Conservation (phyloP, 2,113 vertebrate genomes). For the Pavo muticus region DNA sequence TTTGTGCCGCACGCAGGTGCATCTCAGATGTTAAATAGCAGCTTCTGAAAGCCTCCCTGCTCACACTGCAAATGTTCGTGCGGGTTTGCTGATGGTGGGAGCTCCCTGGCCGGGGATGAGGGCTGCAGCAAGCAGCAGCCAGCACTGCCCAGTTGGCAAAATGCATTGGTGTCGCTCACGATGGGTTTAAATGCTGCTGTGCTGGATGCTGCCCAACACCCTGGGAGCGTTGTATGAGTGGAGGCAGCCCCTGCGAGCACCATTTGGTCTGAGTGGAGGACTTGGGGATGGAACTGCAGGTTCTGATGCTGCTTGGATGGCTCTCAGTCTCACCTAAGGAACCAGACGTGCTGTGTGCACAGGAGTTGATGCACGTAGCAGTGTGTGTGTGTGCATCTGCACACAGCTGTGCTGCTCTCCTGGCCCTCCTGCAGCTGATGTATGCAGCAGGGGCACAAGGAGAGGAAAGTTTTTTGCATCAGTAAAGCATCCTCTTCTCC, state of each 20-base stretch:
- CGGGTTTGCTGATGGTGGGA: not conserved
- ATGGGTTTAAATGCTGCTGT: not conserved
- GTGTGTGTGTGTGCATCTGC: not conserved
- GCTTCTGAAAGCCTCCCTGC: conserved; percentile 45
- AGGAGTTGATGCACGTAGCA: not conserved
- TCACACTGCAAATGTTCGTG: conserved; percentile 41
- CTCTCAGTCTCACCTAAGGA: not conserved
- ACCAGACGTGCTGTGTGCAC: not conserved
- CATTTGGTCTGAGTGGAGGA: not conserved
- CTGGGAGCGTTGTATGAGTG: not conserved
- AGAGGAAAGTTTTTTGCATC: conserved; percentile 12
- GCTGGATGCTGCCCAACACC: not conserved
- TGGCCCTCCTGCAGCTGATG: not conserved
- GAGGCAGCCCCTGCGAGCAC: accelerated
- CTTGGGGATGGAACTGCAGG: not conserved
- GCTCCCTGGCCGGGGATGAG: not conserved
- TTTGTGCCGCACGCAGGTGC: conserved; percentile 47
- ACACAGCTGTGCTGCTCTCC: not conserved
- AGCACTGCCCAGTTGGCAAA: not conserved
- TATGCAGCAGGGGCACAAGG: not conserved
- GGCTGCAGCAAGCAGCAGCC: not conserved
- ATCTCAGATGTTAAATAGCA: conserved; percentile 47
- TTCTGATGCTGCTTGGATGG: not conserved
- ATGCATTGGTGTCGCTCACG: not conserved
- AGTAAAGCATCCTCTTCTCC: not conserved